Percentiles rank a stretch among this genome's conserved stretches.
Evolutionary conservation across 2,888 invertebrate species (phyloP).

Genomic region (Drymonia ruficornis): DNA sequence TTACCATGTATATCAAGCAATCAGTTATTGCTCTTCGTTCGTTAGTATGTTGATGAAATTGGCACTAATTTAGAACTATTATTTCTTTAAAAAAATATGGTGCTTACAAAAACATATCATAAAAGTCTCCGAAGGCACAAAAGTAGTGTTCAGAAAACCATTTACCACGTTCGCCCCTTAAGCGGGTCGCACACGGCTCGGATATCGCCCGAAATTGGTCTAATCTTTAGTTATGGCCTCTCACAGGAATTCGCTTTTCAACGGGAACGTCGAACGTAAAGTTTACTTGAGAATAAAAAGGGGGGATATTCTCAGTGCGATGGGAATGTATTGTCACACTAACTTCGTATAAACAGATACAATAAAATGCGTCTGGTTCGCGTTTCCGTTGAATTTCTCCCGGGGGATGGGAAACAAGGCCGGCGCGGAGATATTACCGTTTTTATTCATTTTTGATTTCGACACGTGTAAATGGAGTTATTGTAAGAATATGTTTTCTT

Average conservation of each 20-base stretch:
- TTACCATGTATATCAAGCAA: too few relatives aligned
- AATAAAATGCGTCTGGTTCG: constrained; percentile 48
- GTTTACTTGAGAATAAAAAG: constrained; percentile 36
- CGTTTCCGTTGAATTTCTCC: constrained; percentile 47
- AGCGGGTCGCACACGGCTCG: constrained; percentile 59
- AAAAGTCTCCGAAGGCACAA: constrained; percentile 49
- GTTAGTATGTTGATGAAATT: too few relatives aligned
- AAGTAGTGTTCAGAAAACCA: constrained; percentile 61
- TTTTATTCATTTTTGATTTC: constrained; percentile 30
- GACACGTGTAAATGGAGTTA: constrained; percentile 17
- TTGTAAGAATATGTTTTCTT: too few relatives aligned
- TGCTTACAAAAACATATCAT: too few relatives aligned
- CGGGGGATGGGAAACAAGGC: constrained; percentile 30
- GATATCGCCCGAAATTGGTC: constrained; percentile 65
- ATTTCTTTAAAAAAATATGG: too few relatives aligned
- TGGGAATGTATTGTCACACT: constrained; percentile 40
- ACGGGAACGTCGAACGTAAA: constrained; percentile 28
- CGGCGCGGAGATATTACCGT: constrained; percentile 23
- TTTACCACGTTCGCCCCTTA: constrained; percentile 59
- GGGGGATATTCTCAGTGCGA: constrained; percentile 33
- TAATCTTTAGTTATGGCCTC: constrained; percentile 69
- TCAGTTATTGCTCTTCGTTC: too few relatives aligned
- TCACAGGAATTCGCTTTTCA: constrained; percentile 55
- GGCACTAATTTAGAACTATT: too few relatives aligned
- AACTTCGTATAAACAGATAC: constrained; percentile 49